These are phyloP conservation scores for Ginglymostoma cirratum DNA, from an alignment of 2,113 vertebrate genomes.

Conservation along the genomic window DNA sequence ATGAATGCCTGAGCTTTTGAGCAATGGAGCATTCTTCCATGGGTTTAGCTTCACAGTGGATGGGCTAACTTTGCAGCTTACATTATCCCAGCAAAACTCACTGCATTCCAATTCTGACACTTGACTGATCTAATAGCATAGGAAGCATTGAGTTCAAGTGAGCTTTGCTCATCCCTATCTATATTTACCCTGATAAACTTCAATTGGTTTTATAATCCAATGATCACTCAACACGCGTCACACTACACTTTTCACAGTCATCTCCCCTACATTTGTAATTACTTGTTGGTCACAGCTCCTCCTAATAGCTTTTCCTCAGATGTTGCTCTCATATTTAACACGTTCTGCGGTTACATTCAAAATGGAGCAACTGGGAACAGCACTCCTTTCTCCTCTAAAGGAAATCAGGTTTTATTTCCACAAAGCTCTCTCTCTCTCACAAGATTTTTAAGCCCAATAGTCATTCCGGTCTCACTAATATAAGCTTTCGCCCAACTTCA, in stretches of 20 bases:
- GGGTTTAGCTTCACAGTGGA: neutral
- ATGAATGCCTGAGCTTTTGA: neutral
- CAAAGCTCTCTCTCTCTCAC: neutral
- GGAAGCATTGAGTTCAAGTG: neutral
- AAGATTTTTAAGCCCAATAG: neutral
- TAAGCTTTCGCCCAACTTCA: neutral
- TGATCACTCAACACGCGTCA: neutral
- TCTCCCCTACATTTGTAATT: neutral
- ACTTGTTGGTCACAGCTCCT: neutral
- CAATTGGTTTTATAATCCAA: neutral
- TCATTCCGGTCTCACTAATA: neutral
- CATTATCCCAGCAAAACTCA: neutral
- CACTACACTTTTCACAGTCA: neutral
- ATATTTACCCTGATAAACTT: slow-evolving; percentile 13
- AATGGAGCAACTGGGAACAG: neutral
- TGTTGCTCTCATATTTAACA: too few relatives aligned
- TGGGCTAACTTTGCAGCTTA: slow-evolving; percentile 3
- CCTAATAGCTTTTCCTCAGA: neutral
- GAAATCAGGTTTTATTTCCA: neutral
- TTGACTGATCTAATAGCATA: neutral
- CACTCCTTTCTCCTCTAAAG: neutral
- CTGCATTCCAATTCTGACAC: neutral
- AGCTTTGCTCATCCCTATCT: neutral
- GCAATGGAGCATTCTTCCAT: too few relatives aligned
- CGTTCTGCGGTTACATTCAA: neutral